phyloP scores from a whole-genome alignment of 2,888 invertebrate species.

The Microctonus aethiopoides region DNA sequence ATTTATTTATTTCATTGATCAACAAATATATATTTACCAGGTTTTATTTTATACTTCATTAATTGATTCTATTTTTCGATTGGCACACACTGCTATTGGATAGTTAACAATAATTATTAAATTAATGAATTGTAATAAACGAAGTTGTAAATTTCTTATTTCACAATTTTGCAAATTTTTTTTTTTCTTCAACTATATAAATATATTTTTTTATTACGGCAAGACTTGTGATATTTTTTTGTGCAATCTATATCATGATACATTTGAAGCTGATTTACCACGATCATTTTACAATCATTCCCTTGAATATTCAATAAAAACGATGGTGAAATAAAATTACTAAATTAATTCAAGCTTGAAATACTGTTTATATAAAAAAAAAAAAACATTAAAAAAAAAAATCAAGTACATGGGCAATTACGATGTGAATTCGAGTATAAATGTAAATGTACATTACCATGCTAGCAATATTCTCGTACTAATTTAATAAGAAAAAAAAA shows the following conservation, averaged over 20 bases:
- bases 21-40: background rate
- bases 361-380: background rate
- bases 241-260: conserved; percentile 4
- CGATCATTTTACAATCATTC: too few species aligned
- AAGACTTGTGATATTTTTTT: background rate
- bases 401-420: background rate
- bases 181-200: too few species aligned
- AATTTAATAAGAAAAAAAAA: background rate
- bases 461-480: background rate
- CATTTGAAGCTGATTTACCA: background rate
- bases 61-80: background rate
- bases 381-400: background rate
- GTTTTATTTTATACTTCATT: background rate
- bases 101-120: background rate
- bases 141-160: too few species aligned
- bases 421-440: background rate
- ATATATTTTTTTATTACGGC: too few species aligned
- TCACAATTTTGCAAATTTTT: background rate
- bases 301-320: background rate
- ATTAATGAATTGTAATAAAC: background rate
- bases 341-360: background rate
- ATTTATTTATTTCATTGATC: background rate
- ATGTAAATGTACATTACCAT: background rate
- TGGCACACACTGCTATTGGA: conserved; percentile 29
- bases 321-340: background rate